phyloP scores from a whole-genome alignment of 2,888 invertebrate genomes.

The Magallana nippona region DNA sequence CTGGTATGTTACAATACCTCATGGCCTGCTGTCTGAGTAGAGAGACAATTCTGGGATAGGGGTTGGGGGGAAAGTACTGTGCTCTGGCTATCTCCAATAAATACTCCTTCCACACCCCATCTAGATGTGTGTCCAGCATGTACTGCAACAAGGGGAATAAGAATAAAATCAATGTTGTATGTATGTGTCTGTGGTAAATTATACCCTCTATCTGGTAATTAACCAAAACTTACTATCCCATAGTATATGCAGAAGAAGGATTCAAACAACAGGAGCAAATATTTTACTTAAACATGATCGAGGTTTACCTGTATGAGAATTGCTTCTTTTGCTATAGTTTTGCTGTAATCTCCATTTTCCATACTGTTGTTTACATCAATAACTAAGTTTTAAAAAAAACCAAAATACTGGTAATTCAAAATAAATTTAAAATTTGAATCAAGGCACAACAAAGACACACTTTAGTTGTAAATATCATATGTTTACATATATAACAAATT shows the following conservation, averaged over 20 bases:
- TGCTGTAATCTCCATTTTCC: slow-evolving; percentile 64
- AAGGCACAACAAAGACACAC: too few relatives aligned
- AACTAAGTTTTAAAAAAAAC: slow-evolving; percentile 55
- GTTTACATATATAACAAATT: too few relatives aligned
- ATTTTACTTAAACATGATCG: not conserved
- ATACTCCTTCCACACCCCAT: slow-evolving; percentile 74
- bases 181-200: too few relatives aligned
- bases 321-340: slow-evolving; percentile 70
- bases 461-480: too few relatives aligned
- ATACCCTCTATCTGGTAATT: not conserved
- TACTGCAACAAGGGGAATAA: slow-evolving; percentile 63
- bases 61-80: slow-evolving; percentile 72
- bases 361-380: slow-evolving; percentile 68
- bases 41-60: slow-evolving; percentile 71
- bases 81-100: slow-evolving; percentile 68
- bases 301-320: slow-evolving; percentile 71
- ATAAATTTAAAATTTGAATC: not conserved
- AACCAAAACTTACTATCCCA: not conserved
- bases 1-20: slow-evolving; percentile 58
- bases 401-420: too few relatives aligned
- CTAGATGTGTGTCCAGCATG: slow-evolving; percentile 75
- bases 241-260: too few relatives aligned
- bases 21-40: slow-evolving; percentile 67
- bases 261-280: too few relatives aligned
- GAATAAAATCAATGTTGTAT: not conserved